These are phyloP conservation scores for Sebastes oblongus DNA, from an alignment of 2,797 vertebrate genomes.

Conservation along the genomic window DNA sequence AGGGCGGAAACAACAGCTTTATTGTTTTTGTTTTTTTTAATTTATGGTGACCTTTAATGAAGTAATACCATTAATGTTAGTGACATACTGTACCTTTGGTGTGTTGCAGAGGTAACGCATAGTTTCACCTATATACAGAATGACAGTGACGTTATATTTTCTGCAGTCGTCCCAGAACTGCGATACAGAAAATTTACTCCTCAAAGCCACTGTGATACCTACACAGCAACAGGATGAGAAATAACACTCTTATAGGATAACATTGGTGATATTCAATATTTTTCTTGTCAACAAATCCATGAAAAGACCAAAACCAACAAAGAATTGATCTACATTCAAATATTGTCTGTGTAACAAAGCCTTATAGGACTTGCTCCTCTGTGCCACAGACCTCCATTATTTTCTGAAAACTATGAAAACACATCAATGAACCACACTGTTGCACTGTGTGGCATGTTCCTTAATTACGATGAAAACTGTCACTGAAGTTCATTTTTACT, in stretches of 20 bases:
- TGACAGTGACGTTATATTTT: slow-evolving; percentile 84
- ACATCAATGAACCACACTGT: no score
- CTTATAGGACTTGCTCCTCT: no score
- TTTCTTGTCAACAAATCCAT: background rate
- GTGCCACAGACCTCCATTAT: no score
- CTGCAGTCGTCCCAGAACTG: slow-evolving; percentile 90
- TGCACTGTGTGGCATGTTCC: no score
- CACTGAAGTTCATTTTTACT: no score
- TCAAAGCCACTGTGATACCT: slow-evolving; percentile 80
- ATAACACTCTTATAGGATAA: background rate
- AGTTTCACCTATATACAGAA: slow-evolving; percentile 89
- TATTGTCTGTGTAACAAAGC: no score
- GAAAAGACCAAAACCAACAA: background rate
- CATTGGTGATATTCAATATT: fast-evolving
- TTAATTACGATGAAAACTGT: no score
- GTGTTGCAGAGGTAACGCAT: slow-evolving; percentile 86
- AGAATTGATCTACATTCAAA: background rate
- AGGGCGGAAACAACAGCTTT: background rate
- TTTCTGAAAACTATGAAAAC: no score
- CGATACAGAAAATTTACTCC: slow-evolving; percentile 85
- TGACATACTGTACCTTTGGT: slow-evolving; percentile 75
- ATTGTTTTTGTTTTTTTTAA: no score
- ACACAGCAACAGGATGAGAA: background rate
- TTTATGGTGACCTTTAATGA: background rate
- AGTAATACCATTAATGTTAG: background rate